These are phyloP conservation scores for Nematopogon swammerdamellus DNA, from an alignment of 2,888 invertebrate species.

Conservation along the genomic window DNA sequence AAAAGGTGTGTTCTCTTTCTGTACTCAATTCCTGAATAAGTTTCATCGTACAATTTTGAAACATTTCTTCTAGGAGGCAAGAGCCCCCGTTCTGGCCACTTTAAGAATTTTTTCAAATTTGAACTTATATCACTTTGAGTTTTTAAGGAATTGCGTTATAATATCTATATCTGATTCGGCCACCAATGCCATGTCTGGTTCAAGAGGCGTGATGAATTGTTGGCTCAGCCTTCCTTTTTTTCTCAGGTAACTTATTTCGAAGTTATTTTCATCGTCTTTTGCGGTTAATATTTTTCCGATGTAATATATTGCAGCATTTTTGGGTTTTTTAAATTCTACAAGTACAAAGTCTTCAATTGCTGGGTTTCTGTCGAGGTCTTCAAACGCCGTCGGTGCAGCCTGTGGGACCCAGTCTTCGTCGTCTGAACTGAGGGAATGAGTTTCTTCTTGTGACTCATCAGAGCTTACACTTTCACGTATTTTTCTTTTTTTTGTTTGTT, in stretches of 20 bases:
- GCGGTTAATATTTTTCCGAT: constrained; percentile 3
- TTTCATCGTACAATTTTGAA: too few relatives aligned
- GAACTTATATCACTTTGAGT: not conserved
- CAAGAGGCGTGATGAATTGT: constrained; percentile 1
- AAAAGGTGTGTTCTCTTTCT: too few relatives aligned
- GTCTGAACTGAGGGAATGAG: not conserved
- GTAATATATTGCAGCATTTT: constrained; percentile 3
- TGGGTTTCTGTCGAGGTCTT: constrained; percentile 4
- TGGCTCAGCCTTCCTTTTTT: constrained; percentile 2
- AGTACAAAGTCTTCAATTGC: constrained; percentile 4
- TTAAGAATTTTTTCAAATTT: not conserved
- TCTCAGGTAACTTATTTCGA: constrained; percentile 5
- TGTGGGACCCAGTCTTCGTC: constrained; percentile 3
- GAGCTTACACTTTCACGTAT: constrained; percentile 2
- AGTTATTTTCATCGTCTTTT: constrained; percentile 1
- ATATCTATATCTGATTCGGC: not conserved
- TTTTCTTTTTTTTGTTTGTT: not conserved
- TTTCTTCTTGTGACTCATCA: constrained; percentile 1
- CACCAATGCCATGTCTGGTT: not conserved
- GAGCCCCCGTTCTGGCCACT: constrained; percentile 4
- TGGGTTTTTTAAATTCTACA: constrained; percentile 5
- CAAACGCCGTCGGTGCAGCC: constrained; percentile 1
- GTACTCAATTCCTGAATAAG: too few relatives aligned
- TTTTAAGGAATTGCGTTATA: constrained; percentile 1
- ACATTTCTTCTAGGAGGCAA: too few relatives aligned